Conservation (phyloP, 2,113 vertebrate species). For the Oostethus manadensis region DNA sequence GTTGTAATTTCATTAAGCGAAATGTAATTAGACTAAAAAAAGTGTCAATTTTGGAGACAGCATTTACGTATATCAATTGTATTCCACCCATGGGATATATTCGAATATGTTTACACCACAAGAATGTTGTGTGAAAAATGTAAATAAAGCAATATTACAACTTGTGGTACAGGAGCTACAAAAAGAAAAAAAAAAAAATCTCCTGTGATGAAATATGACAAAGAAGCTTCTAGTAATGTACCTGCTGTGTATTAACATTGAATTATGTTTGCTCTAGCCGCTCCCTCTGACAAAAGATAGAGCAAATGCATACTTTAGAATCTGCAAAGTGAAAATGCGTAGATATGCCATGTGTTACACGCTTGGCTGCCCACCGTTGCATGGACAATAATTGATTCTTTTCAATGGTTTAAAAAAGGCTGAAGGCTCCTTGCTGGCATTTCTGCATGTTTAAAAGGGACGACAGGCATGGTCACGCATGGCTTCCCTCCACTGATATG, state of each 20-base stretch:
- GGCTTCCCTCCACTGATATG: conserved; percentile 59
- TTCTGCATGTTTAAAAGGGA: conserved; percentile 66
- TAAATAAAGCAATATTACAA: too few species aligned
- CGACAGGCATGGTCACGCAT: conserved; percentile 62
- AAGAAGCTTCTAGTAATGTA: conserved; percentile 45
- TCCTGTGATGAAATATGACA: conserved; percentile 41
- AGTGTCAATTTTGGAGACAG: too few species aligned
- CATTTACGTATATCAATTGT: too few species aligned
- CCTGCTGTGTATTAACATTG: conserved; percentile 49
- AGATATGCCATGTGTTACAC: conserved; percentile 74
- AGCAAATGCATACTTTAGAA: conserved; percentile 47
- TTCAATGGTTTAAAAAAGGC: conserved; percentile 66
- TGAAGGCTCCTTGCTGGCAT: conserved; percentile 39
- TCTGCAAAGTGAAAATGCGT: conserved; percentile 52
- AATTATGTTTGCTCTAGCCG: conserved; percentile 41
- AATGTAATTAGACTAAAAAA: too few species aligned
- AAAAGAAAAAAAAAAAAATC: conserved; percentile 23
- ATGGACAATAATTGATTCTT: conserved; percentile 79
- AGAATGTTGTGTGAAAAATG: too few species aligned
- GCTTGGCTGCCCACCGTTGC: conserved; percentile 68
- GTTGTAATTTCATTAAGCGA: too few species aligned
- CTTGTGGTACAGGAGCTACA: conserved; percentile 17
- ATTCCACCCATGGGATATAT: too few species aligned
- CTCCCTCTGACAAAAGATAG: conserved; percentile 56
- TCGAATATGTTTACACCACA: too few species aligned